phyloP scores from a whole-genome alignment of 1,140 invertebrate species.

The Brachionus calyciflorus region DNA sequence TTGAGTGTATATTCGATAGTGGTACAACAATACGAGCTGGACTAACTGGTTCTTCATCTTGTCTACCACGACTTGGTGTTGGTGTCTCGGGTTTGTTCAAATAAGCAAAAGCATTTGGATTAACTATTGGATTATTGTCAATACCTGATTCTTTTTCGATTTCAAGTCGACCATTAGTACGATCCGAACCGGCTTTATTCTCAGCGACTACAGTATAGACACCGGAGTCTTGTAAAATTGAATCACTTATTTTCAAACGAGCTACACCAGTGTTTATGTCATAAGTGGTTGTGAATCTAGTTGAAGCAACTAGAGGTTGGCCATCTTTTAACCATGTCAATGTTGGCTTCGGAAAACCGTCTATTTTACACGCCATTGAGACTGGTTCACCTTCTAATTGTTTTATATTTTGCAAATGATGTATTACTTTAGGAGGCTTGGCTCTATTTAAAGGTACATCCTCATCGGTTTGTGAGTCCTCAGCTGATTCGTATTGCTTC shows the following conservation, averaged over 20 bases:
- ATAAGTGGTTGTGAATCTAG: constrained; percentile 32
- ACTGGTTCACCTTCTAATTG: constrained; percentile 70
- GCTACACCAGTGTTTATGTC: constrained; percentile 47
- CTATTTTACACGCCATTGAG: constrained; percentile 72
- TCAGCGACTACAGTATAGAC: constrained; percentile 69
- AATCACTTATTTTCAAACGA: constrained; percentile 73
- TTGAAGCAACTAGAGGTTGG: constrained; percentile 1
- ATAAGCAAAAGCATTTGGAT: background rate
- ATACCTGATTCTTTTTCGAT: constrained; percentile 14
- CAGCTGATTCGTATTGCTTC: constrained; percentile 29
- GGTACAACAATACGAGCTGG: constrained; percentile 25
- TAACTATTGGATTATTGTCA: constrained; percentile 27
- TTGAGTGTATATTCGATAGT: background rate
- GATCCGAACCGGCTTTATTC: constrained; percentile 35
- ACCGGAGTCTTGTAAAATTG: constrained; percentile 77
- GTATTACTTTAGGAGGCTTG: constrained; percentile 18
- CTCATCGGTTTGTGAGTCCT: constrained; percentile 43
- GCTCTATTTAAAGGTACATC: constrained; percentile 42
- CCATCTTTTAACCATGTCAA: constrained; percentile 43
- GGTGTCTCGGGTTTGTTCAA: background rate
- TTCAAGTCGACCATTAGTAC: background rate
- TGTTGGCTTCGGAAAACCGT: constrained; percentile 71
- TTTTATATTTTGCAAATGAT: constrained; percentile 4
- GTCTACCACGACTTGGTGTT: background rate
- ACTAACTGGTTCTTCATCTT: background rate